Base-by-base conservation (phyloP, 2,113 vertebrate species). In the Xenopus laevis region DNA sequence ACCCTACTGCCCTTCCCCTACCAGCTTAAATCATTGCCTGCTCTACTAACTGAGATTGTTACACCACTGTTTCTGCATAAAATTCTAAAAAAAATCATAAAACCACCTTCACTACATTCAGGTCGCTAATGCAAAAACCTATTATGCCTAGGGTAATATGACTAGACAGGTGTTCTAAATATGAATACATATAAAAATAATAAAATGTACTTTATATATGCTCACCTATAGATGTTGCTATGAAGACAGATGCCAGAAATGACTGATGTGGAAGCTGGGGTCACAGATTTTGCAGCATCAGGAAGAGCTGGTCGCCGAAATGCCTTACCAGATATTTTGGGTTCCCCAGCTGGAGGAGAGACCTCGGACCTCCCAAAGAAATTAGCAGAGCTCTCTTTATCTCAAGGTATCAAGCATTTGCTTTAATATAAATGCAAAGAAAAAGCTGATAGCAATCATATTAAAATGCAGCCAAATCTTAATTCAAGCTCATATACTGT, bases 201-300 rank as follows among this genome's bases (percentile, higher is more conserved):
- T 27, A 58, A 52, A 12, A 4, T 72, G 79, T 63, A 68, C 47
- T 57, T 76, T 79, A 0, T 76, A 4, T 79, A 17, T 83, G 1
- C 81, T 84, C 68, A 0, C 78, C 53, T 78, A 21, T 79, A 94
- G 92, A 88, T 87, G 85, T 86, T 89, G 91, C 87, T 92, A 92
- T 94, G 94, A 94, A 79, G 90, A 92, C 65, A 87, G 86, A 82
- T 74, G 74, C 75, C 90, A 84, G 86, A 84, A 75, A 95, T 95
- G 94, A 94, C 92, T 86, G 94, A 96, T 88, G 93, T 95, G 85
- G 93, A 96, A 83, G 78, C 91, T 77, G 86, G 87, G 77, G 88
- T 91, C 80, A 87, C 86, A 79, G 91, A 86, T 81, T 96, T 96
- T 80, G 92, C 89, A 20, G 86, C 93, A 57, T 95, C 94, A 1